Evolutionary conservation across 2,888 invertebrate species (phyloP), one percentile per base, ranked within the genome.

Genomic region (Archips xylosteana): DNA sequence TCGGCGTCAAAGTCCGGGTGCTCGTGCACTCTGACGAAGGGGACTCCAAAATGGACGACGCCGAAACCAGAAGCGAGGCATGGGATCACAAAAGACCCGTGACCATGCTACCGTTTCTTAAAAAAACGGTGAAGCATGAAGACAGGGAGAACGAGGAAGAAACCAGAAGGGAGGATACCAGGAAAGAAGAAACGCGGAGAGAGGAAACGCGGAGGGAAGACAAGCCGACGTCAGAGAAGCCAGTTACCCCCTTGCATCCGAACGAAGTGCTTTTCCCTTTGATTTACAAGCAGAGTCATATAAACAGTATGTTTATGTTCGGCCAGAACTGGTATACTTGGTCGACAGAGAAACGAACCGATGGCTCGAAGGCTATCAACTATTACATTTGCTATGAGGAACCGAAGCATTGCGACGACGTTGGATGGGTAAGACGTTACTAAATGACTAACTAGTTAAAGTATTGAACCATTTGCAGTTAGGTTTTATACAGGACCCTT

Each of bases 241-340:
- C 79, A 0, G n/a, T 75, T 2, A 83, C 79, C n/a, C 84, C 81
- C 15, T 77, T 86, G 72, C 94, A 94, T 70, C 94, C 93, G 2
- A 93, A 93, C 75, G 92, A 93, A 76, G 80, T 94, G 82, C 85
- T 94, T 5, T 94, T 94, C 75, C 92, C 94, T 0, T 79, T 94
- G 71, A 92, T 94, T 75, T 93, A 92, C 78, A 85, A 84, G 0
- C 94, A 94, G 79, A 88, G 76, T 65, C 92, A 94, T 75, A 87
- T 94, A 47, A 93, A 92, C 77, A 92, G 92, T 76, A 92, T 93
- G 93, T 94, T 94, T 76, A 93, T 93, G 79, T 92, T 92, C 75
- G 92, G 91, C 2, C 92, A 90, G 75, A 92, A 91, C 75, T 94
- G 94, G 94, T 94, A 93, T 78, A 94, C 94, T 32, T 94, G 94